phyloP scores from a whole-genome alignment of 2,113 vertebrate species.

The Motacilla tschutschensis region DNA sequence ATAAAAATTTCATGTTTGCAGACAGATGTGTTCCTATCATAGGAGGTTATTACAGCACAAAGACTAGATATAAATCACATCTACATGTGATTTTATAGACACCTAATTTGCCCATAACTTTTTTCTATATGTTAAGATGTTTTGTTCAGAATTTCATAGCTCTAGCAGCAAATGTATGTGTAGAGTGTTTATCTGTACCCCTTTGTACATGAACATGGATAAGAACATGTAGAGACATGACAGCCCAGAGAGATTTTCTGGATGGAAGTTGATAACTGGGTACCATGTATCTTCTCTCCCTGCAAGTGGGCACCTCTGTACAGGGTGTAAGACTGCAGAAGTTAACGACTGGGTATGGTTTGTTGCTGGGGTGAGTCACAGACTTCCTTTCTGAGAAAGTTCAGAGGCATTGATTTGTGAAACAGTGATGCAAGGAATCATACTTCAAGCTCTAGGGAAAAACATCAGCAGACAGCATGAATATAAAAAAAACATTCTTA shows the following conservation, averaged over 20 bases:
- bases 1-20: background rate
- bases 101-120: background rate
- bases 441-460: background rate
- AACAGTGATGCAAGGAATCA: background rate
- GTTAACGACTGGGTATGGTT: fast-evolving
- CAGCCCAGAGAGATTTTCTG: background rate
- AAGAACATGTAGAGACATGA: background rate
- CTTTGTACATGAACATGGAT: background rate
- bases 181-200: background rate
- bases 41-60: background rate
- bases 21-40: background rate
- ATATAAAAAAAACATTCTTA: background rate
- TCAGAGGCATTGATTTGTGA: background rate
- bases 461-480: background rate
- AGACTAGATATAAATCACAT: background rate
- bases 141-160: background rate
- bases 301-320: background rate
- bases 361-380: background rate
- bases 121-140: background rate
- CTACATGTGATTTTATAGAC: background rate
- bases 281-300: background rate
- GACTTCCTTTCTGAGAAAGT: background rate
- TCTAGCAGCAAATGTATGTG: background rate
- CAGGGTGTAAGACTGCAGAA: background rate
- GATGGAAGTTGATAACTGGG: background rate